A percentile compares a stretch with the other conserved stretches of the same genome.
phyloP scores from a whole-genome alignment of 2,888 invertebrate species.

The Anticlea derivata region DNA sequence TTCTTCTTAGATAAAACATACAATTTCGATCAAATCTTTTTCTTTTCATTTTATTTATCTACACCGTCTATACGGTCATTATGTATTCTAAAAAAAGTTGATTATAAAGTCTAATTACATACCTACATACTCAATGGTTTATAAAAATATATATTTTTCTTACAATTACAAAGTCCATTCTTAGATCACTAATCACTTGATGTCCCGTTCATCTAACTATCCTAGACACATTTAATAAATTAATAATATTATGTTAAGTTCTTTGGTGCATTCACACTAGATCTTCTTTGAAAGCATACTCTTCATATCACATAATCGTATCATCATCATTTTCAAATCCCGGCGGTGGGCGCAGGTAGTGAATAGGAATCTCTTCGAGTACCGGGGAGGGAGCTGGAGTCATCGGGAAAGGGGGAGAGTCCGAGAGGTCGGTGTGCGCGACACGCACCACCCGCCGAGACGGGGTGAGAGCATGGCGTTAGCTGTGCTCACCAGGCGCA shows the following conservation, averaged over 20 bases:
- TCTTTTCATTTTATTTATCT: neutral
- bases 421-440: constrained; percentile 34
- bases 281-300: constrained; percentile 69
- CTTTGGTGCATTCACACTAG: constrained; percentile 55
- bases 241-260: constrained; percentile 5
- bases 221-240: neutral
- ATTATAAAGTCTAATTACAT: constrained; percentile 10
- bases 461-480: constrained; percentile 59
- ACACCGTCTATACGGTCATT: neutral
- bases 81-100: constrained; percentile 5
- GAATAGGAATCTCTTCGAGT: constrained; percentile 47
- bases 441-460: constrained; percentile 39
- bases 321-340: constrained; percentile 52
- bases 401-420: constrained; percentile 35
- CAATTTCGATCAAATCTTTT: constrained; percentile 1
- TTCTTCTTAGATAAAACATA: neutral
- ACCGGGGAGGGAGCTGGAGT: constrained; percentile 37
- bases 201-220: neutral
- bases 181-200: constrained; percentile 3
- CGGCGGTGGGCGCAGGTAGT: constrained; percentile 50
- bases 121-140: constrained; percentile 1
- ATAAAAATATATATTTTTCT: constrained; percentile 15
- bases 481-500: constrained; percentile 62
- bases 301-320: constrained; percentile 68
- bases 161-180: constrained; percentile 4